Conservation (phyloP, 2,797 vertebrate species). For the Onychomys leucogaster region DNA sequence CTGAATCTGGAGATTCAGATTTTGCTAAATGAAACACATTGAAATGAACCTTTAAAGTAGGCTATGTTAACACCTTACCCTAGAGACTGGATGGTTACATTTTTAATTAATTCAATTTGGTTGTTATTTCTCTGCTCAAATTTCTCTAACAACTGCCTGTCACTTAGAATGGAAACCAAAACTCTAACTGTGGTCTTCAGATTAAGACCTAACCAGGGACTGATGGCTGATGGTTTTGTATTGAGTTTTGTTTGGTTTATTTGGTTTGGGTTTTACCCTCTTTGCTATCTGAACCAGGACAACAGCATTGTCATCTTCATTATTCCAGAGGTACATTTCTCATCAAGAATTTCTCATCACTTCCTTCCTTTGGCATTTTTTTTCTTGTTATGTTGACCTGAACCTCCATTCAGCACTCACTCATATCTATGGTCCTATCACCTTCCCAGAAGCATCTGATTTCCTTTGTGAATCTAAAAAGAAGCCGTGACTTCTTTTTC, state of each 20-base stretch:
- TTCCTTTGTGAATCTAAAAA: background rate
- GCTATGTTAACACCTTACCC: conserved; percentile 37
- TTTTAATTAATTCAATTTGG: conserved; percentile 27
- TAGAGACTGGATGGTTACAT: conserved; percentile 17
- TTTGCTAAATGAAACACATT: conserved; percentile 69
- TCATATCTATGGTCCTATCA: conserved; percentile 8
- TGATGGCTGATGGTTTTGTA: background rate
- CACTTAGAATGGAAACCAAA: background rate
- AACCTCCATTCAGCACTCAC: background rate
- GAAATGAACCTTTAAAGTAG: conserved; percentile 61
- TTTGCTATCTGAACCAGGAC: background rate
- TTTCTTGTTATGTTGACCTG: background rate
- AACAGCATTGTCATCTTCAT: background rate
- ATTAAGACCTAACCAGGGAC: background rate
- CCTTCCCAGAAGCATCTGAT: background rate
- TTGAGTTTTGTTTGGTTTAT: background rate
- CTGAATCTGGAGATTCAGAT: conserved; percentile 37
- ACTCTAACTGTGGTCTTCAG: background rate
- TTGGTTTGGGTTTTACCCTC: background rate
- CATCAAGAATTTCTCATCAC: background rate
- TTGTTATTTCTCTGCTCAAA: conserved; percentile 51
- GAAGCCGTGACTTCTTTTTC: background rate
- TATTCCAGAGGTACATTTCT: background rate
- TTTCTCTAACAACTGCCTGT: background rate
- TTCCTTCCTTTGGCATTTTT: background rate